A percentile compares a stretch with the other conserved stretches of the same genome.
phyloP scores from a whole-genome alignment of 1,140 invertebrate species.

The Whitmania pigra region DNA sequence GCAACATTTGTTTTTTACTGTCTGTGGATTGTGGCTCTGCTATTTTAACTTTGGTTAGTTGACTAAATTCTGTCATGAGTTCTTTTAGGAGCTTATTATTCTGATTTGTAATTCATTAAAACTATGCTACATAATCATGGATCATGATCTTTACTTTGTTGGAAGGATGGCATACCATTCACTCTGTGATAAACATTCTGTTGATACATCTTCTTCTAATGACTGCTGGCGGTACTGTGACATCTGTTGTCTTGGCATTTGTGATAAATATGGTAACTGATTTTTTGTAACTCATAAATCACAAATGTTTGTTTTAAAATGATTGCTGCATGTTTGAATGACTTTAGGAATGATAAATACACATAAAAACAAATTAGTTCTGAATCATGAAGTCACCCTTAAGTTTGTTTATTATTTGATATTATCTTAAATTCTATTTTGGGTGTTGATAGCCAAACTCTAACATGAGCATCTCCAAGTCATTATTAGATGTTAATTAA shows the following conservation, averaged over 20 bases:
- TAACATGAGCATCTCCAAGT: no score
- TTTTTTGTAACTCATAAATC: slow-evolving; percentile 25
- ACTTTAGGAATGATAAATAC: no score
- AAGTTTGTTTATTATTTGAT: no score
- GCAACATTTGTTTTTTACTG: slow-evolving; percentile 64
- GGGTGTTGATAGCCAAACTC: no score
- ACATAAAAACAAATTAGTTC: no score
- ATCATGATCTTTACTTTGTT: slow-evolving; percentile 20
- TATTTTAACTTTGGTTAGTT: slow-evolving; percentile 67
- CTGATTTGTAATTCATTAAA: background rate
- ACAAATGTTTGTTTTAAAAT: no score
- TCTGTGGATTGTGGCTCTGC: slow-evolving; percentile 56
- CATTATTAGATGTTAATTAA: no score
- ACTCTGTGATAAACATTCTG: slow-evolving; percentile 56
- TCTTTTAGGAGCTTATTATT: background rate
- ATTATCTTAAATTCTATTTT: no score
- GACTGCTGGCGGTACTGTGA: slow-evolving; percentile 48
- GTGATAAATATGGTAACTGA: slow-evolving; percentile 54
- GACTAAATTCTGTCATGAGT: slow-evolving; percentile 5
- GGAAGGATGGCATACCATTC: slow-evolving; percentile 50
- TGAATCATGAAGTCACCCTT: no score
- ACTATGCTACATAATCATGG: slow-evolving; percentile 1
- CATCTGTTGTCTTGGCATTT: slow-evolving; percentile 56
- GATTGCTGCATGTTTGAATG: no score
- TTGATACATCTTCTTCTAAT: slow-evolving; percentile 55